A percentile compares a stretch with the other conserved stretches of the same genome.
Conservation (phyloP, 1,140 invertebrate genomes). For the Bursaphelenchus mucronatus region DNA sequence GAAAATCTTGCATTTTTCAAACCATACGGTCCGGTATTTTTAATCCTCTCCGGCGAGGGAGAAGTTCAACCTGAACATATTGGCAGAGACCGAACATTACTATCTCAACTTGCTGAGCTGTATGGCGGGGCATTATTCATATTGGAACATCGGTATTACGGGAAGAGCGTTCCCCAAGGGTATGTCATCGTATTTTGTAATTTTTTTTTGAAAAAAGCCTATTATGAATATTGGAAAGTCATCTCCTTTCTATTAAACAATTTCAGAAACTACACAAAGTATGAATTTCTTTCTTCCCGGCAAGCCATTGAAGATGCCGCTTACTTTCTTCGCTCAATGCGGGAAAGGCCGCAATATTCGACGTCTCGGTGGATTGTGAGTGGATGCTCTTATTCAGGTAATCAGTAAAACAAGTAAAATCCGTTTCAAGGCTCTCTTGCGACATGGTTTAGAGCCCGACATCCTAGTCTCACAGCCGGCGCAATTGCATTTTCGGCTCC, state of each 20-base stretch:
- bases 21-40: constrained; percentile 14
- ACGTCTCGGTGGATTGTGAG: constrained; percentile 30
- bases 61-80: neutral
- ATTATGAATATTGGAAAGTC: neutral
- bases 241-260: too few species aligned
- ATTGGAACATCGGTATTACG: constrained; percentile 19
- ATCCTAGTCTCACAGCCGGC: constrained; percentile 6
- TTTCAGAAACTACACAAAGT: constrained; percentile 11
- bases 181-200: neutral
- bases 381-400: constrained; percentile 36
- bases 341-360: neutral
- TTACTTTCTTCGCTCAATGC: constrained; percentile 24
- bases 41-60: constrained; percentile 4
- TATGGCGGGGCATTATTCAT: constrained; percentile 4
- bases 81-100: neutral
- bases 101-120: constrained; percentile 1
- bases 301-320: constrained; percentile 32
- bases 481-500: constrained; percentile 17
- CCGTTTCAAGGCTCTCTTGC: constrained; percentile 7
- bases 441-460: constrained; percentile 5
- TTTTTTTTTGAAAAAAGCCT: too few species aligned
- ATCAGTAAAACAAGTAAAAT: neutral
- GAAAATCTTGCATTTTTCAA: constrained; percentile 12
- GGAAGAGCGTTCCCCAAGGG: constrained; percentile 5
- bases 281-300: constrained; percentile 24